Conservation (phyloP, 2,888 invertebrate species). For the Sinotaia quadrata region DNA sequence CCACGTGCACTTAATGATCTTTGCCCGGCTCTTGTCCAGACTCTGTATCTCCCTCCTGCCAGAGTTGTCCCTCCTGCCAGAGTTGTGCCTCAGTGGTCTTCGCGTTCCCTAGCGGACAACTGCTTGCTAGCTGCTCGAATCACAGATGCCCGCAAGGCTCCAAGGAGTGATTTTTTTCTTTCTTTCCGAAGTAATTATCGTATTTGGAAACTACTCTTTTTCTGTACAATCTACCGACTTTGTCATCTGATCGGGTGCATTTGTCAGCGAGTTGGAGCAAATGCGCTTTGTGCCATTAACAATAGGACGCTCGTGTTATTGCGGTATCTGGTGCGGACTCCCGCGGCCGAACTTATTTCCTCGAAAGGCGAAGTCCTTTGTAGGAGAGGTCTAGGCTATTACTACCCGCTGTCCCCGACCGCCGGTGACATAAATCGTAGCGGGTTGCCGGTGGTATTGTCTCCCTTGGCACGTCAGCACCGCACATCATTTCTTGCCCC, state of each 20-base stretch:
- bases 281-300: constrained; percentile 15
- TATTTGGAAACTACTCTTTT: constrained; percentile 35
- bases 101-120: too few relatives aligned
- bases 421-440: constrained; percentile 29
- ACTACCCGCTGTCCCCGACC: constrained; percentile 26
- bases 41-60: too few relatives aligned
- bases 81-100: too few relatives aligned
- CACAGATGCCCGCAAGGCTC: too few relatives aligned
- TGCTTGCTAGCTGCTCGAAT: too few relatives aligned
- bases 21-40: too few relatives aligned
- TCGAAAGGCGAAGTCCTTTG: constrained; percentile 10
- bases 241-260: constrained; percentile 30
- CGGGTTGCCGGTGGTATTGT: constrained; percentile 16
- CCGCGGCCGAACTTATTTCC: constrained; percentile 23
- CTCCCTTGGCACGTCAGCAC: constrained; percentile 6
- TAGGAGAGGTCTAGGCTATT: constrained; percentile 13
- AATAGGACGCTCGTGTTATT: not conserved
- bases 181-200: constrained; percentile 33
- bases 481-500: not conserved
- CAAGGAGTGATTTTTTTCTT: too few relatives aligned
- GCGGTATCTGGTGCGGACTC: not conserved
- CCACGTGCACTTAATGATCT: too few relatives aligned
- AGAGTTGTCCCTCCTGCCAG: too few relatives aligned
- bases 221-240: constrained; percentile 19
- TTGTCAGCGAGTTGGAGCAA: constrained; percentile 3